These are phyloP conservation scores for Torymus aiolomorphi DNA, from an alignment of 2,888 invertebrate species.

Conservation along the genomic window DNA sequence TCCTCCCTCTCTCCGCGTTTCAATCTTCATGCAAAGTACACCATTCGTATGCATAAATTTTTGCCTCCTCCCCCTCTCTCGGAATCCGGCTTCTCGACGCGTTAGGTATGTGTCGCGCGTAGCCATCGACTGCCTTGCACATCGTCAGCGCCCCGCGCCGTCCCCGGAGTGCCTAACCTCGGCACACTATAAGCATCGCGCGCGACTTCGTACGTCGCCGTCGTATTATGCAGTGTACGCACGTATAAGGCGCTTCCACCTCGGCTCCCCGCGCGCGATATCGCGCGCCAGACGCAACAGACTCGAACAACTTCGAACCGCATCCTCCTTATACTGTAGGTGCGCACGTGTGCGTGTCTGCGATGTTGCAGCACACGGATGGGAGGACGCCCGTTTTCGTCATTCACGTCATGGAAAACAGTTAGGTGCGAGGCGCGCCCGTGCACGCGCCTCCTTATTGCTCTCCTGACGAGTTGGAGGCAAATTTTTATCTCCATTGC, in stretches of 20 bases:
- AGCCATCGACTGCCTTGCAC: conserved; percentile 44
- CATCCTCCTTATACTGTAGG: too few relatives aligned
- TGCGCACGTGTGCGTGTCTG: background rate
- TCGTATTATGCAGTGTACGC: conserved; percentile 55
- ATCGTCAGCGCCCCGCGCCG: conserved; percentile 13
- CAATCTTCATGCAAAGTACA: conserved; percentile 58
- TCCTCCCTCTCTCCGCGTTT: conserved; percentile 11
- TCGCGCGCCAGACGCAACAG: conserved; percentile 29
- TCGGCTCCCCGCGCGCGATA: conserved; percentile 5
- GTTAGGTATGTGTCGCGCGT: conserved; percentile 51
- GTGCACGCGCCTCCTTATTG: conserved; percentile 29
- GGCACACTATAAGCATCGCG: conserved; percentile 3
- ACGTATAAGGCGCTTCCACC: conserved; percentile 48
- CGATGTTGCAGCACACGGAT: background rate
- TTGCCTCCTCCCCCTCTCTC: background rate
- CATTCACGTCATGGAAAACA: conserved; percentile 43
- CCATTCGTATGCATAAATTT: conserved; percentile 59
- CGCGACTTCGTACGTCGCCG: conserved; percentile 26
- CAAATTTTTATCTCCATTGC: conserved; percentile 42
- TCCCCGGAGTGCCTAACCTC: conserved; percentile 34
- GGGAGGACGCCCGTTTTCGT: conserved; percentile 18
- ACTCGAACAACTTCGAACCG: conserved; percentile 40
- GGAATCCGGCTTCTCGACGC: background rate
- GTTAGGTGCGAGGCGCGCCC: conserved; percentile 27
- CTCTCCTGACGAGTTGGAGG: conserved; percentile 45